These are phyloP conservation scores for Callaeas wilsoni DNA, from an alignment of 2,113 vertebrate species.

Conservation along the genomic window DNA sequence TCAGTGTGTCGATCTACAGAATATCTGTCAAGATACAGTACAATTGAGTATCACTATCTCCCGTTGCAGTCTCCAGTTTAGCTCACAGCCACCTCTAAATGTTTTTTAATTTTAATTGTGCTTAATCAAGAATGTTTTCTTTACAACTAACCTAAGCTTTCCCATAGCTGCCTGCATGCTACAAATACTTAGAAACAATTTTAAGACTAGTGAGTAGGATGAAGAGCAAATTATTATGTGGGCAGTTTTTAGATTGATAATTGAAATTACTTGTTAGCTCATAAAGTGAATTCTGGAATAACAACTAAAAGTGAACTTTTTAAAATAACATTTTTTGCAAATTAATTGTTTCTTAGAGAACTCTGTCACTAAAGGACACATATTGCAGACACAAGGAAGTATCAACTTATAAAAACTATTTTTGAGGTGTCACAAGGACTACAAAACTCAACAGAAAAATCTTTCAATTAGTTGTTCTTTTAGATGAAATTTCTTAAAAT, in stretches of 20 bases:
- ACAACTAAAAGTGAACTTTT: not conserved
- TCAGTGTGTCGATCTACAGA: constrained; percentile 93
- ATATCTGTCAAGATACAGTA: constrained; percentile 78
- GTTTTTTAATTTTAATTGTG: not conserved
- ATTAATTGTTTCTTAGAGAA: not conserved
- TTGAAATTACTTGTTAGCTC: not conserved
- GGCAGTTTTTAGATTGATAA: not conserved
- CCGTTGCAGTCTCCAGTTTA: not conserved
- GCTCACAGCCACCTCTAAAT: not conserved
- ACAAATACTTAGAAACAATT: not conserved
- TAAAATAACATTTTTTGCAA: not conserved
- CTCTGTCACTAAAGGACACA: not conserved
- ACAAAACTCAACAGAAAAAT: not conserved
- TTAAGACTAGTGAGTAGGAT: not conserved
- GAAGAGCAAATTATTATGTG: not conserved
- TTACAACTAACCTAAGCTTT: not conserved
- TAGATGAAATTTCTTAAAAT: not conserved
- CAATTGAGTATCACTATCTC: not conserved
- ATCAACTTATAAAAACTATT: not conserved
- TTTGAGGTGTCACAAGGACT: not conserved
- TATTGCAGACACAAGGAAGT: not conserved
- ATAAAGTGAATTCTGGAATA: not conserved
- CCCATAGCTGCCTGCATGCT: not conserved
- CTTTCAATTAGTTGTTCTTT: not conserved
- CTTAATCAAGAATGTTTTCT: not conserved